Conservation (phyloP, 2,888 invertebrate species). For the Beris morrisii region DNA sequence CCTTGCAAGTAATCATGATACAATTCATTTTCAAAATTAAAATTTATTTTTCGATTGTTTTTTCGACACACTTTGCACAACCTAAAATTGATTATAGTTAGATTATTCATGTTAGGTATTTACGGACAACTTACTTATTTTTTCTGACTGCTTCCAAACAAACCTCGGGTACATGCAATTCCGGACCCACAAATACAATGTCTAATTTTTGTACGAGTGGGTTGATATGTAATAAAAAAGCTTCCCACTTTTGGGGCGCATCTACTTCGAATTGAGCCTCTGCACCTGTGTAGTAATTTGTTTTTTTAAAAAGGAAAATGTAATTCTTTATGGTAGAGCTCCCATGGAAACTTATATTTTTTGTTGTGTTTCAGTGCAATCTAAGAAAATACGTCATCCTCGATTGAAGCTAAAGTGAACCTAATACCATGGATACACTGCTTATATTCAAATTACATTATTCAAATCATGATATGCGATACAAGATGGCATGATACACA, state of each 20-base stretch:
- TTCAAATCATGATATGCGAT: no score
- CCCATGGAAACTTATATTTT: no score
- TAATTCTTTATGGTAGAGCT: neutral
- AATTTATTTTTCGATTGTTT: conserved; percentile 58
- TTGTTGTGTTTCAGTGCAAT: no score
- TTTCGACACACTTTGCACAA: conserved; percentile 60
- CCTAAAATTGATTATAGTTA: conserved; percentile 49
- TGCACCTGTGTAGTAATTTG: conserved; percentile 60
- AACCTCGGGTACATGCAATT: conserved; percentile 63
- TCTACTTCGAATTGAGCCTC: conserved; percentile 74
- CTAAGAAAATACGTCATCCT: no score
- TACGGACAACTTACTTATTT: conserved; percentile 56
- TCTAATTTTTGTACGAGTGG: conserved; percentile 61
- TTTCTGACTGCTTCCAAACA: conserved; percentile 62
- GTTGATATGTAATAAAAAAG: conserved; percentile 67
- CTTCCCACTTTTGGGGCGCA: conserved; percentile 70
- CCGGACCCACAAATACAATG: conserved; percentile 67
- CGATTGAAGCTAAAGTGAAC: no score
- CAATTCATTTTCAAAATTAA: conserved; percentile 57
- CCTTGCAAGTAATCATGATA: conserved; percentile 61
- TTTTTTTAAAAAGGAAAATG: neutral
- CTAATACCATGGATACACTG: no score
- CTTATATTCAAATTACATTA: no score
- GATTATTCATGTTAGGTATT: neutral
- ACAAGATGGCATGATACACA: no score